These are phyloP conservation scores for Rhamnusium bicolor DNA, from an alignment of 2,888 invertebrate species.

Conservation along the genomic window DNA sequence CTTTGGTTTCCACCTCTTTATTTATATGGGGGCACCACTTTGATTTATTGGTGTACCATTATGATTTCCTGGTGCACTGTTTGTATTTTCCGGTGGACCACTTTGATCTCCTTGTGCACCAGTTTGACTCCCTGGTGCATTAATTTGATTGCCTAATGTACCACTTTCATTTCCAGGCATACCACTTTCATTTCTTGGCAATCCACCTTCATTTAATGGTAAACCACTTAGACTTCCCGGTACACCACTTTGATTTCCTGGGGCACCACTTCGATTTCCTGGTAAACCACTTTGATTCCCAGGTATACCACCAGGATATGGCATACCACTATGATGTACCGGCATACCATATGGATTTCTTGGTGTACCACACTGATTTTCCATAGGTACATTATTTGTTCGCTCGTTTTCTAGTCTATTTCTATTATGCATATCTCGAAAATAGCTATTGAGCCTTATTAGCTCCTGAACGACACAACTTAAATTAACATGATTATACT, in stretches of 20 bases:
- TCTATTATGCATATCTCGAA: conserved; percentile 5
- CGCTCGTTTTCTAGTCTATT: conserved; percentile 36
- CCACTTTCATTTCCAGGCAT: too few species aligned
- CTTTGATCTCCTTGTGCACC: not conserved
- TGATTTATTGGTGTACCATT: not conserved
- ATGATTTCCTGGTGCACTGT: not conserved
- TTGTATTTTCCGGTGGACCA: not conserved
- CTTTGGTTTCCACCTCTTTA: too few species aligned
- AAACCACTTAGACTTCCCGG: not conserved
- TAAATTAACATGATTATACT: conserved; percentile 56
- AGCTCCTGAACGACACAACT: conserved; percentile 54
- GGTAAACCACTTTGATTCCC: not conserved
- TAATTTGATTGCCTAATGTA: conserved; percentile 4
- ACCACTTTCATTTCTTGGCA: too few species aligned
- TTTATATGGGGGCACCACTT: not conserved
- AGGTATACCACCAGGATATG: not conserved
- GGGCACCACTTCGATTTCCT: not conserved
- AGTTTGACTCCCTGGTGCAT: not conserved
- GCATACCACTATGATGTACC: not conserved
- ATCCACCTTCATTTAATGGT: not conserved
- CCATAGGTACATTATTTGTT: conserved; percentile 40
- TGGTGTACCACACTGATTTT: conserved; percentile 25
- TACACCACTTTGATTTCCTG: not conserved
- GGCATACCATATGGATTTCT: not conserved
- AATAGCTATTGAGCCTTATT: conserved; percentile 35